Conservation (phyloP, 2,888 invertebrate genomes). For the Ichneumoninae sp. region DNA sequence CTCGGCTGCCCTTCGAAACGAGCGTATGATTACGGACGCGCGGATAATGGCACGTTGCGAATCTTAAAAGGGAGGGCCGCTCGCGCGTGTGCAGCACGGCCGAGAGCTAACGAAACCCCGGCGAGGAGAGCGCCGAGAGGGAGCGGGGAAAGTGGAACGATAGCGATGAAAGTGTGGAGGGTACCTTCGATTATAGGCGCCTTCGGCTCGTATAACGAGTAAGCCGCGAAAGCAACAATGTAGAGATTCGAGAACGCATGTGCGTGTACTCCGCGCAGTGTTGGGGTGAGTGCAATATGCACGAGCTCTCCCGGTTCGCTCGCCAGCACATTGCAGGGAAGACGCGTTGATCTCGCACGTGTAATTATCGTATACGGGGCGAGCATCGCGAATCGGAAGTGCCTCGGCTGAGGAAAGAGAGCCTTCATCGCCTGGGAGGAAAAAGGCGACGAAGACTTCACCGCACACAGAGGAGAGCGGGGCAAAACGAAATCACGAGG, state of each 20-base stretch:
- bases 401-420: neutral
- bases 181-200: conserved; percentile 68
- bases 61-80: conserved; percentile 70
- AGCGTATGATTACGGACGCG: conserved; percentile 78
- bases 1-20: conserved; percentile 72
- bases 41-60: conserved; percentile 73
- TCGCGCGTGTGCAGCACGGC: conserved; percentile 59
- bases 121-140: conserved; percentile 5
- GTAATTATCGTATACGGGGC: conserved; percentile 27
- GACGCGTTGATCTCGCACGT: conserved; percentile 15
- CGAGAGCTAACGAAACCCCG: conserved; percentile 40
- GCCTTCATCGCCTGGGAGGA: neutral
- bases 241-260: conserved; percentile 17
- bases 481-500: neutral
- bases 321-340: neutral
- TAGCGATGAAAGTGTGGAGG: conserved; percentile 22
- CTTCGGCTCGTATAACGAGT: conserved; percentile 64
- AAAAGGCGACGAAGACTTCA: neutral
- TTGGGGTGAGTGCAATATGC: neutral
- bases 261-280: neutral
- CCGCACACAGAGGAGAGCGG: neutral
- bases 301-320: neutral
- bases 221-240: conserved; percentile 27
- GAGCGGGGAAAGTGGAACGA: conserved; percentile 34
- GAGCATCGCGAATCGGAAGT: conserved; percentile 2